These are phyloP conservation scores for Rhopalosiphum padi DNA, from an alignment of 1,140 invertebrate species.

Conservation along the genomic window DNA sequence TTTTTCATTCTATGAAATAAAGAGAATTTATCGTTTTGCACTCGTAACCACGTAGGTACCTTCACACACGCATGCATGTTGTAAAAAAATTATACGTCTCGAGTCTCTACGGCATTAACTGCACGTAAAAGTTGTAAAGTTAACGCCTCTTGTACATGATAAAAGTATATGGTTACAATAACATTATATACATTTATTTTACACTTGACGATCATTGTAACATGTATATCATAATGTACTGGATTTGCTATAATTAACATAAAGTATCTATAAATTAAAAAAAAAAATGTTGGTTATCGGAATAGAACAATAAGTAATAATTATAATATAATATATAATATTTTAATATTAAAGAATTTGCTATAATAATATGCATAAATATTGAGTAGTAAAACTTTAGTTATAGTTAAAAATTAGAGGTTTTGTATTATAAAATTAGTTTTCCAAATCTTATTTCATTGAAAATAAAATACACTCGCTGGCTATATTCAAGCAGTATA, in stretches of 20 bases:
- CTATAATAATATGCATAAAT: not conserved
- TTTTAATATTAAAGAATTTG: no score
- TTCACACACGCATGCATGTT: not conserved
- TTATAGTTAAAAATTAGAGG: not conserved
- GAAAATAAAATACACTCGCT: not conserved
- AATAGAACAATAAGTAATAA: not conserved
- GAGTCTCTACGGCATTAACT: not conserved
- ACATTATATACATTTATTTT: not conserved
- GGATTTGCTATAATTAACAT: not conserved
- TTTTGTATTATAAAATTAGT: not conserved
- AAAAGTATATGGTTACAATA: constrained; percentile 8
- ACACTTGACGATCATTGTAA: not conserved
- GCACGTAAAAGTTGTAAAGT: constrained; percentile 2
- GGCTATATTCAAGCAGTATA: not conserved
- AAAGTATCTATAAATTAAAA: not conserved
- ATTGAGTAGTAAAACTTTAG: not conserved
- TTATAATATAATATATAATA: not conserved
- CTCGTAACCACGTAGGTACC: not conserved
- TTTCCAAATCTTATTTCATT: not conserved
- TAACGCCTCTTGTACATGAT: not conserved
- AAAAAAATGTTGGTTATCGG: not conserved
- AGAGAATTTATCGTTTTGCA: not conserved
- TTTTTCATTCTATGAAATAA: constrained; percentile 3
- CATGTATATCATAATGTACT: not conserved
- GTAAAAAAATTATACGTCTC: constrained; percentile 7